Conservation (phyloP, 2,888 invertebrate species). For the Lasioglossum leucozonium region DNA sequence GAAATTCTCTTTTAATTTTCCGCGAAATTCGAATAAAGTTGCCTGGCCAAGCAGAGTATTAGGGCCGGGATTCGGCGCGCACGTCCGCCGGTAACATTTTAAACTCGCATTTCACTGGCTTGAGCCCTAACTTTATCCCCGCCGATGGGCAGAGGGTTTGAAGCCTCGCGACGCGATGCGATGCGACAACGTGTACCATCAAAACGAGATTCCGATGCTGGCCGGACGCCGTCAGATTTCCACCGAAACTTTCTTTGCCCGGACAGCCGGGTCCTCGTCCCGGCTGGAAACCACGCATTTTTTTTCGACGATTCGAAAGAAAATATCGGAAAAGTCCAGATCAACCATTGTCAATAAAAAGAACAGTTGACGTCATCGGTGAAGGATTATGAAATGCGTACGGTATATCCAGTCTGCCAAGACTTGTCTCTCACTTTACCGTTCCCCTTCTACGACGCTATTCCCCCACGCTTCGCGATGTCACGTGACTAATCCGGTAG, state of each 20-base stretch:
- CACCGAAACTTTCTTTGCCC: constrained; percentile 53
- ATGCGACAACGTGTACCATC: constrained; percentile 73
- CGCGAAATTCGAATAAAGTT: constrained; percentile 82
- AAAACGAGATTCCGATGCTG: constrained; percentile 73
- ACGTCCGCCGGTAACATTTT: constrained; percentile 79
- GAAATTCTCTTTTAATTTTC: constrained; percentile 81
- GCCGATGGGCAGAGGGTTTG: constrained; percentile 61
- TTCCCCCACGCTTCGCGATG: too few species aligned
- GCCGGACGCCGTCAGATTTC: constrained; percentile 54
- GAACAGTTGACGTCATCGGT: background rate
- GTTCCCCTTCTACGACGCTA: too few species aligned
- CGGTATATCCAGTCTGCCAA: too few species aligned
- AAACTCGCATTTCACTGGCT: constrained; percentile 84
- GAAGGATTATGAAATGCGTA: too few species aligned
- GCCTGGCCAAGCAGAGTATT: constrained; percentile 77
- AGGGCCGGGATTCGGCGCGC: constrained; percentile 68
- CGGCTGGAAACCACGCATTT: background rate
- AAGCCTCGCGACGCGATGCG: constrained; percentile 73
- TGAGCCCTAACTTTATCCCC: constrained; percentile 82
- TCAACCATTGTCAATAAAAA: too few species aligned
- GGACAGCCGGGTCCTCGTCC: constrained; percentile 36
- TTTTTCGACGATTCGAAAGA: too few species aligned
- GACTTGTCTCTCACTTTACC: too few species aligned
- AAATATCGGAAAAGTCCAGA: too few species aligned
- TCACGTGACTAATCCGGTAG: too few species aligned